Evolutionary conservation across 2,888 invertebrate genomes (phyloP), one percentile per base, ranked within the genome.

Genomic region (Eupithecia subumbrata): DNA sequence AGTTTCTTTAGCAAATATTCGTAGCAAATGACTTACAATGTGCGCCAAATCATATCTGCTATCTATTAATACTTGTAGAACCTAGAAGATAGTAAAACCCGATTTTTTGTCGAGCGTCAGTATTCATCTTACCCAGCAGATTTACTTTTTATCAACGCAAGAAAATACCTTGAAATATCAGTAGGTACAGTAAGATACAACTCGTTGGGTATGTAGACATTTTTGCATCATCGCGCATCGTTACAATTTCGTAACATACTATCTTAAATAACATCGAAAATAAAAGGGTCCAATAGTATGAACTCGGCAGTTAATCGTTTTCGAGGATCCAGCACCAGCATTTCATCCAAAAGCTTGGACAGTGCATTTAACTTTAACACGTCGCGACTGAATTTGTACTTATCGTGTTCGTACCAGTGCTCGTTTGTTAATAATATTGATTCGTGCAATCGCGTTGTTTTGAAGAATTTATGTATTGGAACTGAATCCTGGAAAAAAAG

Each of bases 311-410:
- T 77, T 34, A 89, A 12, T 67, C 93, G 85, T 4, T 78, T 9
- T 1, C 76, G 78, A 0, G 92, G 92, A 71, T 90, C 80, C 25
- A 91, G 63, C 0, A 75, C 69, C 76, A 93, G 81, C 91, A 93
- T 92, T 78, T 87, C 76, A 34, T 85, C 71, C 66, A 92, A 78
- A 60, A 92, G 77, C 0, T 40, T 70, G 14, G 74, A 18, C 5
- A 91, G 77, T 8, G 52, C 30, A 4, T 67, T 52, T 1, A 88
- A 52, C 81, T 89, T 89, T 22, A 34, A 14, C 7, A 70, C 37
- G 68, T 87, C 86, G 2, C 0, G 63, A 37, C 30, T 74, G 77
- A 73, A 83, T 76, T 40, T 60, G 72, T 3, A 43, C 22, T 0
- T 68, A 76, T 30, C 74, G 0, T 3, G 0, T 2, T 12, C 5